Base-by-base conservation (phyloP, 2,888 invertebrate genomes). In the Brachyopa scutellaris region DNA sequence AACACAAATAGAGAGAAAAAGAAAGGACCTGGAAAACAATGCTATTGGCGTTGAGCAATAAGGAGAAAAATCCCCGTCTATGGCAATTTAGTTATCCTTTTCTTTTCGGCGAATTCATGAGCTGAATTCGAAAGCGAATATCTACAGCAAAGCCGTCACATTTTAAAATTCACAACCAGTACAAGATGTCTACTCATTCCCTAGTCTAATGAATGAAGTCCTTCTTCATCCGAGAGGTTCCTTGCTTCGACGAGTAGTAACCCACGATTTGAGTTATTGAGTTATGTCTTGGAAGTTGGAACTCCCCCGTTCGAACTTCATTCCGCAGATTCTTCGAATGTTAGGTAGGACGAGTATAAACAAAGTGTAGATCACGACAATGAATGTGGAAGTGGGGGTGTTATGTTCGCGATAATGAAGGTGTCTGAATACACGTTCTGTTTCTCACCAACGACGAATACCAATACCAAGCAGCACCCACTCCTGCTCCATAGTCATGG, bases 201-300 rank as follows among this genome's bases (percentile, higher is more conserved):
- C 11, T 5, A 3, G 33, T 53, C 53, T 33, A 36, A 15, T 45
- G 45, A 19, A 31, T 47, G 23, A 17, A 15, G 38, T 29, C 21
- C 5, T 49, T 33, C 33, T 33, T 26, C 26, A 26, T 26, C 3
- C 7, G 9, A 15, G 23, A 49, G 51, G 31, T 36, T 26, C 49
- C 40, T 51, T 59, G 59, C 61, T 70, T 61, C 51, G 51, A 59
- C 26, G 17, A 53, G 36, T 53, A 40, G 19, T 11, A 33, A 4
- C 29, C 42, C 11, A 53, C 73, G 73, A 55, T 73, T 73, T 64
- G 53, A 73, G 73, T 64, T 73, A 73, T 73, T 73, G 62, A 73
- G 73, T 64, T 73, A 73, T 64, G 62, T 55, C 36, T 21, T 62
- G 49, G n/a, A 19, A 49, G 19, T 9, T 9, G 8, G 23, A 11